These are phyloP conservation scores for Drosophila lacertosa DNA, from an alignment of 1,140 invertebrate species.

Conservation along the genomic window DNA sequence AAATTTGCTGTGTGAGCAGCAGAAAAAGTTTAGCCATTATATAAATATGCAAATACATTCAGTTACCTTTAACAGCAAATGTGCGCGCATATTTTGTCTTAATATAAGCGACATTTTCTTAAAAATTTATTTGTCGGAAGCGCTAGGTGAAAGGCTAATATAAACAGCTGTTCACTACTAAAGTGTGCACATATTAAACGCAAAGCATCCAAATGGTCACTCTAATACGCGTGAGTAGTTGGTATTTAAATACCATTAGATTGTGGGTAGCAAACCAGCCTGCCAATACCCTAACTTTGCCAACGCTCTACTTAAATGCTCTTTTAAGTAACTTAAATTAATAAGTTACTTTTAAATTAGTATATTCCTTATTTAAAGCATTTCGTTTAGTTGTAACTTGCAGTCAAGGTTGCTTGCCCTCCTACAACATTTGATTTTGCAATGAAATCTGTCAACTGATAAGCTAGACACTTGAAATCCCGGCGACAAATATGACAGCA, in stretches of 20 bases:
- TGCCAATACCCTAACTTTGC: conserved; percentile 6
- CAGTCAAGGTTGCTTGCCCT: conserved; percentile 7
- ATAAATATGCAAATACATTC: neutral
- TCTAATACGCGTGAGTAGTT: neutral
- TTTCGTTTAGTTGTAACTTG: no score
- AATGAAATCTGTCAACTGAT: conserved; percentile 40
- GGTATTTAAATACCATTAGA: conserved; percentile 28
- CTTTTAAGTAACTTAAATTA: no score
- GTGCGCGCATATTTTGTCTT: conserved; percentile 31
- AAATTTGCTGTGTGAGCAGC: conserved; percentile 34
- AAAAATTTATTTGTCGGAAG: neutral
- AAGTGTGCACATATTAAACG: conserved; percentile 22
- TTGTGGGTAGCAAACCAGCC: neutral
- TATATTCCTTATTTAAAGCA: no score
- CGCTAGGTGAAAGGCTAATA: neutral
- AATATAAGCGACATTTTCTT: conserved; percentile 62
- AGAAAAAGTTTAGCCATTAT: neutral
- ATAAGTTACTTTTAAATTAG: no score
- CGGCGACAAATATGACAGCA: conserved; percentile 32
- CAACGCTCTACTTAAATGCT: no score
- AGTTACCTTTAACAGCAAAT: conserved; percentile 52
- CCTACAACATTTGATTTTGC: conserved; percentile 10
- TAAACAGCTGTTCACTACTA: conserved; percentile 21
- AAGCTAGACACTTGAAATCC: conserved; percentile 39
- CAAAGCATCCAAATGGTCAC: neutral